phyloP scores from a whole-genome alignment of 2,113 vertebrate species.

The Mesoclemmys tuberculata region DNA sequence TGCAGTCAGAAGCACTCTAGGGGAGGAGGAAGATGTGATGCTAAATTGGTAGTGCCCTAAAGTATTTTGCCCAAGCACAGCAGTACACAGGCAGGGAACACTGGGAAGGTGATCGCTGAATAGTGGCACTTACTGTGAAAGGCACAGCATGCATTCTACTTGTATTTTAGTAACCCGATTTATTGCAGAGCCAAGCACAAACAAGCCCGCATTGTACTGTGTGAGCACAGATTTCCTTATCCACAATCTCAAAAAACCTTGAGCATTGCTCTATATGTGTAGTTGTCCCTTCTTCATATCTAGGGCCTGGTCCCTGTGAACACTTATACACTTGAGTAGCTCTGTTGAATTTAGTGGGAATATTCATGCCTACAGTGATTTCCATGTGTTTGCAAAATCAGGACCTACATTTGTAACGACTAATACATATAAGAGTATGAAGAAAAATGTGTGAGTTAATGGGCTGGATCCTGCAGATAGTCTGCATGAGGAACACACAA shows the following conservation, averaged over 20 bases:
- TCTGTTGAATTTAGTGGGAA: background rate
- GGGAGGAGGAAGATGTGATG: too few species aligned
- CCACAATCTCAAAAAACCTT: background rate
- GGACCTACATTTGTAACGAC: background rate
- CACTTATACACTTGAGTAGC: rapidly evolving
- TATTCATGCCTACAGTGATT: background rate
- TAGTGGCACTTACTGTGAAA: background rate
- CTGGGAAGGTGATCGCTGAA: too few species aligned
- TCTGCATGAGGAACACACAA: too few species aligned
- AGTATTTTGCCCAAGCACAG: too few species aligned
- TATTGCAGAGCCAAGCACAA: background rate
- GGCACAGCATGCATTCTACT: too few species aligned
- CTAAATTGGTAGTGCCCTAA: too few species aligned
- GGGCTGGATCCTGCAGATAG: background rate
- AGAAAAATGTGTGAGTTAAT: background rate
- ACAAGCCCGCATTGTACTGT: background rate
- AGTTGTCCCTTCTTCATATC: rapidly evolving
- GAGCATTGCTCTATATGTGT: background rate
- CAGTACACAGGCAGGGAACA: too few species aligned
- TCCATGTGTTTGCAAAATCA: background rate
- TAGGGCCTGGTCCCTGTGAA: background rate
- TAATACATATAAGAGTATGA: background rate
- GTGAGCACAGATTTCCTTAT: background rate
- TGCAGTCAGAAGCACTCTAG: too few species aligned
- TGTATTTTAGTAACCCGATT: background rate